A percentile compares a stretch with the other conserved stretches of the same genome.
Conservation (phyloP, 2,888 invertebrate species). For the Argyresthia goedartella region DNA sequence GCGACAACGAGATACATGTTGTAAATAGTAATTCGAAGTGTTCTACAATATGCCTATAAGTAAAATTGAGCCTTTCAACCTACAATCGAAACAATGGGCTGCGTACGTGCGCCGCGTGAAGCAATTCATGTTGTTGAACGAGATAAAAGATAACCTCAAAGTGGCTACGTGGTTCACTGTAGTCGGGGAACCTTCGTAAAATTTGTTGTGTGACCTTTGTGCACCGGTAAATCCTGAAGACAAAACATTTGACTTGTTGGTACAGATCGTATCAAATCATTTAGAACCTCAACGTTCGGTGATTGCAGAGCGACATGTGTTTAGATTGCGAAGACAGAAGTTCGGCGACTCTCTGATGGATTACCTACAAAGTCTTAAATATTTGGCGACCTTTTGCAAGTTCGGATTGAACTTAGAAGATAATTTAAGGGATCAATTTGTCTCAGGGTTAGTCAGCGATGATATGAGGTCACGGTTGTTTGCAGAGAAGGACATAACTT, state of each 20-base stretch:
- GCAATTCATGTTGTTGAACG: conserved; percentile 4
- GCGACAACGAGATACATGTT: too few relatives aligned
- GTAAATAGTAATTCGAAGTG: neutral
- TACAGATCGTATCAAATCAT: neutral
- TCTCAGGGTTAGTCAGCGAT: neutral
- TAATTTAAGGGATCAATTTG: neutral
- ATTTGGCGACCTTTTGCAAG: neutral
- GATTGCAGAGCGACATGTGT: conserved; percentile 7
- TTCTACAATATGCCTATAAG: neutral
- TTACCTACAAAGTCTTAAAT: conserved; percentile 23
- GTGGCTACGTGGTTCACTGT: neutral
- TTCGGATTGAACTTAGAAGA: neutral
- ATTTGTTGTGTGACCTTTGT: neutral
- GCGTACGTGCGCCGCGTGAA: conserved; percentile 9
- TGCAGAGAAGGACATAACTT: neutral
- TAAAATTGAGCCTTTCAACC: neutral
- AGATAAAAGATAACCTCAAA: neutral
- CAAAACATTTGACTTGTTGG: neutral
- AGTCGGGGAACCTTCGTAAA: neutral
- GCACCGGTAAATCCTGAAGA: neutral
- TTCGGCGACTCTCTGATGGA: conserved; percentile 4
- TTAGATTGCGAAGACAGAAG: conserved; percentile 3
- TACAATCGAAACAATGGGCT: conserved; percentile 5
- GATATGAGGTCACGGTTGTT: neutral
- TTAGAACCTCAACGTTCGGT: conserved; percentile 3